Evolutionary conservation across 2,113 vertebrate species (phyloP), one percentile per base, ranked within the genome.

Genomic region (Acanthochromis polyacanthus): DNA sequence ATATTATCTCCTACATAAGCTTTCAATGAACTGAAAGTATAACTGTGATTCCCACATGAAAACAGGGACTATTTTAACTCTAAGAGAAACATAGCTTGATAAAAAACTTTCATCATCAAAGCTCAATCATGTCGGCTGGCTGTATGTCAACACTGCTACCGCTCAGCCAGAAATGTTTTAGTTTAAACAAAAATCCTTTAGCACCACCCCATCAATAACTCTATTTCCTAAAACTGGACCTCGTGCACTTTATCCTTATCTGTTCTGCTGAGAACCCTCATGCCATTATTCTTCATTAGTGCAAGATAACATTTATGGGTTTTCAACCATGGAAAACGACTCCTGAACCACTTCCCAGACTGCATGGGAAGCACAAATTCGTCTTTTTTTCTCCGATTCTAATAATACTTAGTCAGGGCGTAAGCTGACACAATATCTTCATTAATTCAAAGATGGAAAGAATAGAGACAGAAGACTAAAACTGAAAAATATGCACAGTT

Each of bases 251-350:
- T 6, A 57, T n/a, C 51, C 20, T 23, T 22, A 40, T 48, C 38
- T 38, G 56, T 56, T 38, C 17, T 20, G 4, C 19, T 30, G 8
- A 10, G 14, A 23, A 11, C 17, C 12, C 3, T 50, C 12, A 1
- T 50, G 58, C 30, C 19, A 80, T 69, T 74, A 64, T 40, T 75
- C 43, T 58, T 81, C 51, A 51, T 69, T 64, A 75, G 43, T 52
- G 45, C 70, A 30, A 57, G 46, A 80, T 45, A 55, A 56, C 28
- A 69, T 56, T 74, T 81, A 61, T 30, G 40, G 25, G 20, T 38
- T 74, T 52, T 20, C 43, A 51, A 52, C 40, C 51, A 64, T 58
- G 36, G 22, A 58, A 69, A 63, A 20, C n/a, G 0, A 61, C 48
- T 25, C 10, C 9, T 5, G 46, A 73, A 38, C n/a, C 4, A 5